phyloP scores from a whole-genome alignment of 1,140 invertebrate genomes.

The Stratiolaelaps scimitus region DNA sequence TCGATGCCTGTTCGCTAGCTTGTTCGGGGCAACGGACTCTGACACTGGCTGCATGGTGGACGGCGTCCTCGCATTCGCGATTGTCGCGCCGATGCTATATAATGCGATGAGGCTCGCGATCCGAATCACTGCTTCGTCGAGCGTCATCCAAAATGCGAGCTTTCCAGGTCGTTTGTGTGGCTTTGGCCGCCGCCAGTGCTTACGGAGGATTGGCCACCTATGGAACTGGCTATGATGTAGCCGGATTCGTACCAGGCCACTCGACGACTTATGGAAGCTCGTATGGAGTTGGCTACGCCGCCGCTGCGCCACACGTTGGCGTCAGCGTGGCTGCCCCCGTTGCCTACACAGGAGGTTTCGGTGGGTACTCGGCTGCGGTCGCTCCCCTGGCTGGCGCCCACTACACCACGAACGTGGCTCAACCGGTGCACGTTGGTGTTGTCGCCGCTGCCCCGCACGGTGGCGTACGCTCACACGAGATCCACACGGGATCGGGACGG shows the following conservation, averaged over 20 bases:
- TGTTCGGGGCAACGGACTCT: too few relatives aligned
- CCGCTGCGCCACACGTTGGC: background rate
- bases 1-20: too few relatives aligned
- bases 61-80: too few relatives aligned
- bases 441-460: background rate
- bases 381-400: background rate
- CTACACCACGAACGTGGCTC: background rate
- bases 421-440: background rate
- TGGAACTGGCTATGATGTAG: background rate
- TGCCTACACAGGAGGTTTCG: too few relatives aligned
- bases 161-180: conserved; percentile 17
- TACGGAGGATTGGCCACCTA: background rate
- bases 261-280: background rate
- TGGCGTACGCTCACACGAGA: background rate
- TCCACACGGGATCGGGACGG: conserved; percentile 6
- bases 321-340: background rate
- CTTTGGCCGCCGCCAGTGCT: conserved; percentile 7
- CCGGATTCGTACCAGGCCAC: background rate
- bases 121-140: conserved; percentile 12
- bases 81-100: too few relatives aligned
- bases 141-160: conserved; percentile 18
- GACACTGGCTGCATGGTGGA: too few relatives aligned
- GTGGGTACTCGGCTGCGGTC: background rate
- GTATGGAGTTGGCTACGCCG: conserved; percentile 5
- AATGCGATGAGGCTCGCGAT: too few relatives aligned